Base-by-base conservation (phyloP, 2,797 vertebrate genomes). In the Pempheris klunzingeri region DNA sequence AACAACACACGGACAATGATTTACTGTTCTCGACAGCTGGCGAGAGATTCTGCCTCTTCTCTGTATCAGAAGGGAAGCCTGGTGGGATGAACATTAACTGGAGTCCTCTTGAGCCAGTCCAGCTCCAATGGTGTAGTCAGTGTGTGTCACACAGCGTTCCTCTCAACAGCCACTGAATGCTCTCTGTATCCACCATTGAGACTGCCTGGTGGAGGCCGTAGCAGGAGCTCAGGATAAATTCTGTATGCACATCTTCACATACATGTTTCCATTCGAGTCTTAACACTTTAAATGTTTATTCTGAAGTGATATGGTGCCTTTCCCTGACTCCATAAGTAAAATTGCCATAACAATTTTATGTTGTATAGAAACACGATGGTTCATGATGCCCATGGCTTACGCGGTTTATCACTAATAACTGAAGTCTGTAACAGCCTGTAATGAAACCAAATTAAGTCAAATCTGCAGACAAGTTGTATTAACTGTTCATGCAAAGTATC, bases 231-330 rank as follows among this genome's bases (percentile, higher is more conserved):
- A 90, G 91, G 93, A 94, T 83, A 68, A 83, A 87, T 80, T 90
- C 85, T 89, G 90, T 92, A 85, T 91, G 92, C 90, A 89, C 92
- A 92, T 92, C 87, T 78, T 89, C 88, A 91, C 93, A 88, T 84
- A 74, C 75, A 85, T 22, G 87, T 92, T 92, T 91, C 86, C 89
- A 91, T 93, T 92, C 63, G 57, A 93, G 95, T 95, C 94, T 94
- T 95, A 95, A 95, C 92, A 92, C 92, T 93, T 93, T 90, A 77
- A 88, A 92, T 83, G 88, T 92, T 90, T 83, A 87, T 93, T 94
- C 93, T 94, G 81, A 95, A 91, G 93, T 95, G 91, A 95, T 90
- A 90, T 88, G 87, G 94, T 95, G 95, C 95, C 95, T 95, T 95
- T 91, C 92, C 92, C 88, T 84, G 81, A 91, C 86, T 90, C 88